Conservation (phyloP, 2,113 vertebrate genomes). For the Mola mola region DNA sequence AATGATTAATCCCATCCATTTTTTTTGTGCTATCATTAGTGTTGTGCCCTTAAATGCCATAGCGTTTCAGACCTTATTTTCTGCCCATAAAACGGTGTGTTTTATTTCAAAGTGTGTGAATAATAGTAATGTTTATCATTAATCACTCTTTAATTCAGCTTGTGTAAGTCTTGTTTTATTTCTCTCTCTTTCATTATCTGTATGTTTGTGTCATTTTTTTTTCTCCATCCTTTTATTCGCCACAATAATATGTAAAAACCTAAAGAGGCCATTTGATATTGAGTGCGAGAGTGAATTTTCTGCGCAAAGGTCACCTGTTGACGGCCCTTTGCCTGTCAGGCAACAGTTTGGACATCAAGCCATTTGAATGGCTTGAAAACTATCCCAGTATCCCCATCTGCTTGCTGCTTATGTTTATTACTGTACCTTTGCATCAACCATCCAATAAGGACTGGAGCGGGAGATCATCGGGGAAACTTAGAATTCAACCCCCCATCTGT, state of each 20-base stretch:
- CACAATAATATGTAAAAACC: neutral
- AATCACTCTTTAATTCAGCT: neutral
- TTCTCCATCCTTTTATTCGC: neutral
- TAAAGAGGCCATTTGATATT: neutral
- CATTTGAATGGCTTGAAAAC: neutral
- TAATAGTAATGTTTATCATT: neutral
- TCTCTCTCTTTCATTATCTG: neutral
- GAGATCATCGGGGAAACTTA: slow-evolving; percentile 33
- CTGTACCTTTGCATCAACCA: slow-evolving; percentile 50
- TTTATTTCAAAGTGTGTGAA: neutral
- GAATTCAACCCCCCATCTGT: slow-evolving; percentile 68
- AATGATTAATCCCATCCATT: slow-evolving; percentile 53
- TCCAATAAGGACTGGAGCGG: slow-evolving; percentile 23
- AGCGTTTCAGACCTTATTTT: slow-evolving; percentile 17
- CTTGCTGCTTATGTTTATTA: slow-evolving; percentile 43
- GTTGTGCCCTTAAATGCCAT: neutral
- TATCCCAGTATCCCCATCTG: slow-evolving; percentile 35
- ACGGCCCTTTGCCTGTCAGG: neutral
- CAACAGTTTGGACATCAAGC: neutral
- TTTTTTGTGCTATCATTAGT: slow-evolving; percentile 28
- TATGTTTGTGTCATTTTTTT: neutral
- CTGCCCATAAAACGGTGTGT: slow-evolving; percentile 6
- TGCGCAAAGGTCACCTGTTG: neutral
- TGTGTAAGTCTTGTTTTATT: neutral
- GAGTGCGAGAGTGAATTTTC: neutral